A percentile compares a stretch with the other conserved stretches of the same genome.
Evolutionary conservation across 2,888 invertebrate species (phyloP).

Genomic region (Acleris sparsana): DNA sequence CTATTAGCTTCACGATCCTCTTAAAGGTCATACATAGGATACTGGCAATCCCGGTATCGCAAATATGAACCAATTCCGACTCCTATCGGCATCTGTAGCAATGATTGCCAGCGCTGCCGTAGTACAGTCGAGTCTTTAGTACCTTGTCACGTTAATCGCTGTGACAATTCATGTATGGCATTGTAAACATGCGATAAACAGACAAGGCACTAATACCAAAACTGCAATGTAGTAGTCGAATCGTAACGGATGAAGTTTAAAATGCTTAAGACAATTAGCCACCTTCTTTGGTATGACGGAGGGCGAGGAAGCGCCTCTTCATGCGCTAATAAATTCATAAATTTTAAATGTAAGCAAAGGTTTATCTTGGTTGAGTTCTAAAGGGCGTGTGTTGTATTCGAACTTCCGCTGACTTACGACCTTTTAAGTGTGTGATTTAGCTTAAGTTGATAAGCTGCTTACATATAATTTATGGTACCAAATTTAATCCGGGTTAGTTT

Average conservation of each 20-base stretch:
- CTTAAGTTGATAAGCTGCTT: constrained; percentile 24
- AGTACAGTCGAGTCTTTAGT: background rate
- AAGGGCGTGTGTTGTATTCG: background rate
- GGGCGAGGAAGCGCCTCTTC: constrained; percentile 3
- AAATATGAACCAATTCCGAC: background rate
- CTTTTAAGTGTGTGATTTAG: background rate
- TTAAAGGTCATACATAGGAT: no score
- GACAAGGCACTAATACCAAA: no score
- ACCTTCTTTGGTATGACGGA: no score
- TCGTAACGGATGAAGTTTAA: no score
- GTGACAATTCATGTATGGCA: no score
- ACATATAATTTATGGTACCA: constrained; percentile 12
- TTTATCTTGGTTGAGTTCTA: constrained; percentile 1
- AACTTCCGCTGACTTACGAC: background rate
- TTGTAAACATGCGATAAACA: no score
- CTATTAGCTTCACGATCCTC: no score
- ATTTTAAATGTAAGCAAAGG: constrained; percentile 18
- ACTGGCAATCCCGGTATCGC: background rate
- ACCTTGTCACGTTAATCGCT: no score
- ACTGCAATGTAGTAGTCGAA: no score
- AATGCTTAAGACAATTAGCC: no score
- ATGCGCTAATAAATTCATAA: constrained; percentile 16
- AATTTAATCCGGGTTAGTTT: constrained; percentile 17
- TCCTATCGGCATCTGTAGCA: background rate
- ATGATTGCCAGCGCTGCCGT: no score